Conservation (phyloP, 2,797 vertebrate genomes). For the Carcharodon carcharias region DNA sequence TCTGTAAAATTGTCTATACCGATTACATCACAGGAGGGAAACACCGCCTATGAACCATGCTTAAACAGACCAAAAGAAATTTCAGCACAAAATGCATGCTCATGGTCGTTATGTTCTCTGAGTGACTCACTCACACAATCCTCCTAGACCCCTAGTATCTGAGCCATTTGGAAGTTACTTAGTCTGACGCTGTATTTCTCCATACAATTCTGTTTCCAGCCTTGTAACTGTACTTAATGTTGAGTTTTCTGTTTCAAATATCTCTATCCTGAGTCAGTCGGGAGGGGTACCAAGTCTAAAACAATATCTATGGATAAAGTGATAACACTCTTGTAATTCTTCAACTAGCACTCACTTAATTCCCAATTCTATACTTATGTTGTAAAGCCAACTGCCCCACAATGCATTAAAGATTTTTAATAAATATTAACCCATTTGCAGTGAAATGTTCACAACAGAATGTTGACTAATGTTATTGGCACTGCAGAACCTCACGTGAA, state of each 20-base stretch:
- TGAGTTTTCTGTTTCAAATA: constrained; percentile 13
- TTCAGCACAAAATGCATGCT: neutral
- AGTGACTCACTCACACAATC: neutral
- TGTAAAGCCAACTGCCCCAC: neutral
- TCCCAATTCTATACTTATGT: neutral
- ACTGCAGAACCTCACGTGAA: neutral
- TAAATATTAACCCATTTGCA: neutral
- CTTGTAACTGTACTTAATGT: neutral
- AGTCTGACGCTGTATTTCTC: neutral
- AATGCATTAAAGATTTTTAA: neutral
- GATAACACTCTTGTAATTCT: neutral
- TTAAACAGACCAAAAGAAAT: neutral
- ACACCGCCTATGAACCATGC: neutral
- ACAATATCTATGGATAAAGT: neutral
- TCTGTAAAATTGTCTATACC: neutral
- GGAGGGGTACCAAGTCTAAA: neutral
- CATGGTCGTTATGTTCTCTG: neutral
- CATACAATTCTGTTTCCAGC: neutral
- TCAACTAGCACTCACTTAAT: neutral
- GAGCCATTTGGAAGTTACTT: neutral
- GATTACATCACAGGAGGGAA: neutral
- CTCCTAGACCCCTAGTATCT: neutral
- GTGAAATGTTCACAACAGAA: neutral
- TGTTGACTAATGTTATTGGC: neutral
- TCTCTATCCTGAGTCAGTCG: no score